These are phyloP conservation scores for Brachionus calyciflorus DNA, from an alignment of 1,140 invertebrate genomes.

Conservation along the genomic window DNA sequence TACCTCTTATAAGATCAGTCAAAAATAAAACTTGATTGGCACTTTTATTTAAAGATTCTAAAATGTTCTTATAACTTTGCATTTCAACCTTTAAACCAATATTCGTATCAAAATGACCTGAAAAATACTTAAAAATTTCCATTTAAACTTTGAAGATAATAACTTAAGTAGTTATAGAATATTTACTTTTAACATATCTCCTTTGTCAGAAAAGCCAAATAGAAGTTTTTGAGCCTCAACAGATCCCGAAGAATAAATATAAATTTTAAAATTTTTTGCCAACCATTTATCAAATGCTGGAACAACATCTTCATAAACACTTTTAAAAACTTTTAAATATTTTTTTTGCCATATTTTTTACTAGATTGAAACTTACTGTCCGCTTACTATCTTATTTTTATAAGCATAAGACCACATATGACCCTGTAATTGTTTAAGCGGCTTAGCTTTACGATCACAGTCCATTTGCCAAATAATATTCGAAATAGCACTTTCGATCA, in stretches of 20 bases:
- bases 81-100: constrained; percentile 74
- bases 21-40: constrained; percentile 34
- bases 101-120: constrained; percentile 80
- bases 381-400: constrained; percentile 71
- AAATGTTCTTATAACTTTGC: constrained; percentile 66
- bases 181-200: constrained; percentile 70
- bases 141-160: too few species aligned
- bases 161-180: too few species aligned
- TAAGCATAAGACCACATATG: constrained; percentile 82
- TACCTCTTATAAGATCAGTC: constrained; percentile 29
- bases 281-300: constrained; percentile 71
- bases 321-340: too few species aligned
- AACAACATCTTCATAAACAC: constrained; percentile 80
- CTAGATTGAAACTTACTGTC: constrained; percentile 77
- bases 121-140: constrained; percentile 65
- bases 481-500: constrained; percentile 54
- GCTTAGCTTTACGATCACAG: constrained; percentile 72
- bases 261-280: constrained; percentile 68
- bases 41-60: background rate
- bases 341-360: too few species aligned
- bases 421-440: constrained; percentile 81
- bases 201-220: constrained; percentile 72
- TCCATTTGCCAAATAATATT: constrained; percentile 78
- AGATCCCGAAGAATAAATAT: constrained; percentile 87
- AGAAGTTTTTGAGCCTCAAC: constrained; percentile 83